Base-by-base conservation (phyloP, 1,140 invertebrate genomes). In the Calosoma granatense region DNA sequence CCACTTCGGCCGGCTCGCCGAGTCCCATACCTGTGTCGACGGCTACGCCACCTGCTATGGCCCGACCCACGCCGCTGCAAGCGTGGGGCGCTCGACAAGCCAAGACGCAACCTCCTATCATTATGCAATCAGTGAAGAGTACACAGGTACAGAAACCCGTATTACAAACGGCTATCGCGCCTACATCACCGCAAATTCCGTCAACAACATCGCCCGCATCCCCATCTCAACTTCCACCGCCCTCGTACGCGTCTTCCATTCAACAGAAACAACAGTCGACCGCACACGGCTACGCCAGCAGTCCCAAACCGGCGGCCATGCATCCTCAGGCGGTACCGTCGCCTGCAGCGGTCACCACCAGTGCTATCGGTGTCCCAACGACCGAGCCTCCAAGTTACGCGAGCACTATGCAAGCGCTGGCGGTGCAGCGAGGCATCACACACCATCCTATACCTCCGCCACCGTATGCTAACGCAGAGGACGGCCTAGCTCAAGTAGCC, bases 111-210 rank as follows among this genome's bases (percentile, higher is more conserved):
- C 85, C 90, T 14, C 92, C 92, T 0, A 91, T 96, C 56, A 94
- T 96, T 23, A 95, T 96, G 92, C 92, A 96, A 68, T 92, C 90
- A 20, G 94, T 96, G 1, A 94, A 93, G 68, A 93, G 90, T 76
- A 94, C 90, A 0, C 90, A 93, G 70, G 92, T 95, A 2, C 90
- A 94, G 66, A 96, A 96, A 71, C 94, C 94, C 0, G 82, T 94
- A 0, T 72, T 95, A 30, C 93, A 96, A 70, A 96, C 92, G 3
- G 94, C 94, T 0, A 91, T 94, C 6, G 92, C 91, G 14, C 92
- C 92, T 0, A 84, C 87, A 0, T 81, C 86, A 1, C 88, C 88
- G 2, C 81, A 78, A 63, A 76, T 79, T 2, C 73, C 76, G 1
- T 70, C 76, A 2, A 70, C 73, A 26, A 71, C 77, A 41, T 71